phyloP scores from a whole-genome alignment of 2,113 vertebrate species.

The Rhynchopsitta pachyrhyncha region DNA sequence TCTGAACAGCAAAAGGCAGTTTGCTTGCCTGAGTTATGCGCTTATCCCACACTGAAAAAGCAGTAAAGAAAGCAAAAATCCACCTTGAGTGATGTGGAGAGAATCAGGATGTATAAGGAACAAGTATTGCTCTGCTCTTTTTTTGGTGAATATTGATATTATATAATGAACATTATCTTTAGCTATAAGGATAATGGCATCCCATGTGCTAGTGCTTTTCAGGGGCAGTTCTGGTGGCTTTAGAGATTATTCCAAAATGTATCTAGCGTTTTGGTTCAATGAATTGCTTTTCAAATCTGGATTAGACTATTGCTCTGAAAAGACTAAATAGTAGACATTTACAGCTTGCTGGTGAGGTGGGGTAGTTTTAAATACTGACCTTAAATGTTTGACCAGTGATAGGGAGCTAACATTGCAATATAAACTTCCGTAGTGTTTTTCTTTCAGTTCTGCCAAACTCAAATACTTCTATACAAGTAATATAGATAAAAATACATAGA shows the following conservation, averaged over 20 bases:
- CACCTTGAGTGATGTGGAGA: neutral
- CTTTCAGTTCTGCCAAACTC: neutral
- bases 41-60: neutral
- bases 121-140: neutral
- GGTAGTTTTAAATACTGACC: neutral
- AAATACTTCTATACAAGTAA: too few relatives aligned
- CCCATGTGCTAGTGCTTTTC: slow-evolving; percentile 2
- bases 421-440: neutral
- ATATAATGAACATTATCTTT: neutral
- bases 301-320: slow-evolving; percentile 25
- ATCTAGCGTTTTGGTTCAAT: neutral
- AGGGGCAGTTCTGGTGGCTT: slow-evolving; percentile 36
- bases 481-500: too few relatives aligned
- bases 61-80: neutral
- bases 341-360: neutral
- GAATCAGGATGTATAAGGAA: neutral
- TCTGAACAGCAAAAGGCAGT: neutral
- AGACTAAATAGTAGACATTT: neutral
- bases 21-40: neutral
- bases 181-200: neutral
- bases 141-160: neutral
- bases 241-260: slow-evolving; percentile 47
- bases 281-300: slow-evolving; percentile 54
- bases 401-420: neutral
- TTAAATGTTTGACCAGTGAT: neutral